Conservation (phyloP, 2,113 vertebrate genomes). For the Micromys minutus region DNA sequence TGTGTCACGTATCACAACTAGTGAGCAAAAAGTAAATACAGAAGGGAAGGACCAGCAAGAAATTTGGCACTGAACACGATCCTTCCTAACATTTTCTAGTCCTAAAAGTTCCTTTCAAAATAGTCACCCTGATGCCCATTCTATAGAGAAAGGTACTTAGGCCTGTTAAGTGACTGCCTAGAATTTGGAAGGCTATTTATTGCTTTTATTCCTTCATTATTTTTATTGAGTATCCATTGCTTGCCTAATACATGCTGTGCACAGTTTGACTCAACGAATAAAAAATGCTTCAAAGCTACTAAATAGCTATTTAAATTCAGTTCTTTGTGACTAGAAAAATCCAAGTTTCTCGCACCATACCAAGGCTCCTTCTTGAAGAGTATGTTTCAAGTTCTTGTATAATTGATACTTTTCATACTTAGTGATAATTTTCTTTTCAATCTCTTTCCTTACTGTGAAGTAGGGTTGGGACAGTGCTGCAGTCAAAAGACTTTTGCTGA, state of each 20-base stretch:
- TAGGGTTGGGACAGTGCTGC: background rate
- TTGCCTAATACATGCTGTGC: background rate
- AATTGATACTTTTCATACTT: background rate
- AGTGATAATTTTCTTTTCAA: background rate
- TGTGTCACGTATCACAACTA: background rate
- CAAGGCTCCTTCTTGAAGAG: background rate
- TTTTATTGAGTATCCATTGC: conserved; percentile 47
- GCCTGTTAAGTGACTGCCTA: background rate
- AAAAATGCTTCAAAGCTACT: conserved; percentile 31
- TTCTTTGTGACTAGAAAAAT: background rate
- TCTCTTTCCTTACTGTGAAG: background rate
- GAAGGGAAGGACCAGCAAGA: background rate
- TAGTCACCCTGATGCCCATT: background rate
- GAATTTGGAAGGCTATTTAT: background rate
- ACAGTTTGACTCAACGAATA: background rate
- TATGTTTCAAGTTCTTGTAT: background rate
- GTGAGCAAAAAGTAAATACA: background rate
- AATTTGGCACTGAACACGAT: background rate
- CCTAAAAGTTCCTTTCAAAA: background rate
- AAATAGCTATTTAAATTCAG: conserved; percentile 28
- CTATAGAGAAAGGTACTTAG: background rate
- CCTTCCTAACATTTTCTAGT: background rate
- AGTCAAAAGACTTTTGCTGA: background rate
- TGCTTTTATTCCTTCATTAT: conserved; percentile 46
- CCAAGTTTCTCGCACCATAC: background rate